Base-by-base conservation (phyloP, 2,888 invertebrate genomes). In the Ditula angustiorana region DNA sequence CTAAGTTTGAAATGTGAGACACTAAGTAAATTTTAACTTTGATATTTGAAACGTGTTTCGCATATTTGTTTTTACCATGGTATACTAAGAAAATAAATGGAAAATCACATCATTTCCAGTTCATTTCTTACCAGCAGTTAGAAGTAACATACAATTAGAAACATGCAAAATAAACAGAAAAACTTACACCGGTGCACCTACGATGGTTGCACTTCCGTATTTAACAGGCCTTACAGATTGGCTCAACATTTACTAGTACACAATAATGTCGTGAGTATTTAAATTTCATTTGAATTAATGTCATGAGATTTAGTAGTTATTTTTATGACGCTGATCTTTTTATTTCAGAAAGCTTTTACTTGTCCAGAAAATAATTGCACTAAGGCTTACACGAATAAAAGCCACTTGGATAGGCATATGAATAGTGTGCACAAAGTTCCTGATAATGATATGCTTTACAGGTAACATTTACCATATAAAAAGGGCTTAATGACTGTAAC, bases 341-440 rank as follows among this genome's bases (percentile, higher is more conserved):
- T 35, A 8, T 81, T 83, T 64, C 82, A 94, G 95, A 94, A 93
- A 83, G 93, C 94, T 5, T 95, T 93, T 75, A 83, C 85, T 23
- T 96, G 96, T 70, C 76, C 81, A 11, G 87, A 93, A 73, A 86
- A 90, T n/a, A 91, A 91, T 35, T 96, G 96, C 71, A 74, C 75
- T 3, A 95, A 95, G 77, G 86, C 93, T 0, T 96, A 95, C 67
- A 92, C 94, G 1, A 95, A 91, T 71, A 87, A 93, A 62, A 94
- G 94, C 8, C 95, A 95, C 75, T 81, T 95, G 55, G 94, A 94
- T 75, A 91, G 95, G 0, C 95, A 95, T 71, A 74, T 90, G 49
- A 86, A 90, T 49, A 90, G 80, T 56, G 86, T 81, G 2, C 94
- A 94, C 72, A 86, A 88, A 69, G 81, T 85, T 49, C 70, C 70